Base-by-base conservation (phyloP, 1,140 invertebrate species). In the Aphelinus certus region DNA sequence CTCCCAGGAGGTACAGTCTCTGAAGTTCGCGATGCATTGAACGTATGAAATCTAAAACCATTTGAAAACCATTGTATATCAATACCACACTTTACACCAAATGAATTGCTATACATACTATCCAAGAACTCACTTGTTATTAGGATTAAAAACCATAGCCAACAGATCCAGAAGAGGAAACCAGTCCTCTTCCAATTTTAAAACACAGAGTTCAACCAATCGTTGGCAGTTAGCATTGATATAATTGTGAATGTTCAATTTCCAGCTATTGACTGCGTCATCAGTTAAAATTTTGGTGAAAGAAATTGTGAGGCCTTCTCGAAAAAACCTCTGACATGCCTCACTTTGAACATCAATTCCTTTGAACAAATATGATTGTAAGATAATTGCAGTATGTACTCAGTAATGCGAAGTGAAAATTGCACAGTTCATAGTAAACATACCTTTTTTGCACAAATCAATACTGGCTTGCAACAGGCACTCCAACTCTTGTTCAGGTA, bases 201-300 rank as follows among this genome's bases (percentile, higher is more conserved):
- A 87, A 71, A 97, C 96, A 90, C 96, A 96, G 77, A 99, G 88
- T 88, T 98, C 95, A 67, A 99, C 92, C 69, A 98, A 89, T 84
- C 95, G 94, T 84, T 96, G 93, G 85, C 96, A 98, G 83, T 98
- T 98, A 79, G 95, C 93, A 82, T 96, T 92, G 80, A 99, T 98
- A 88, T 95, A 98, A 86, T 94, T 94, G 87, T 98, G 97, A 82
- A 98, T 98, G 86, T 98, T 98, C 83, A 93, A 92, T 88, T 98
- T 98, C 97, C 97, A 99, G 82, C 96, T 97, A 82, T 94, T 96
- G 53, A 99, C 97, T 63, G 97, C 97, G 86, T 99, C 97, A 89
- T 99, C 97, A n/a, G 97, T 98, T 80, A 98, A 90, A 84, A 99
- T 97, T 89, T 98, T 98, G 26, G 95, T 97, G 88, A 99, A 99